Evolutionary conservation across 2,888 invertebrate species (phyloP), one percentile per base, ranked within the genome.

Genomic region (Thelaira solivaga): DNA sequence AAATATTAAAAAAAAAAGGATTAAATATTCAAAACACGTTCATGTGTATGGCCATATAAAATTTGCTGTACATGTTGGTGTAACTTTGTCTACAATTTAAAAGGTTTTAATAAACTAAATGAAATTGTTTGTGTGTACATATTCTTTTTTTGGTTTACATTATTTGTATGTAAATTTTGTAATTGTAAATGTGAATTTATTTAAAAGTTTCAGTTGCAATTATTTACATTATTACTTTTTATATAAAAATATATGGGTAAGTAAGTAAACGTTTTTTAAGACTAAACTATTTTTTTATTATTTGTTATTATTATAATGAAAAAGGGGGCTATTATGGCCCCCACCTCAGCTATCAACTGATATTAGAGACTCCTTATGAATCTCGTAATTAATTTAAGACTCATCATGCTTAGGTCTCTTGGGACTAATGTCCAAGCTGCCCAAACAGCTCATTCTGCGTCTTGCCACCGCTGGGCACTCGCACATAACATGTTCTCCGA

Each of bases 41-140:
- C 59, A 20, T 47, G 59, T 78, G 59, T 74, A 78, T 64, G 74
- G 69, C 69, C 59, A 78, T 74, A 74, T 78, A 71, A 74, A 73
- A 65, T 41, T 74, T 78, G 65, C 59, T 59, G 69, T 65, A 55
- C 69, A 74, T 74, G 57, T 65, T 64, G 24, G 68, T 29, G 69
- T 73, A 69, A 68, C 64, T 65, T 78, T 64, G 68, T 61, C 59
- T 73, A 51, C 24, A 59, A 64, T 65, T 73, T 74, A 73, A 69
- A 57, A 51, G 16, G 41, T 16, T 65, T 73, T 20, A 47, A 10
- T 4, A 49, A 16, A 49, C 18, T 43, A 47, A 29, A 22, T 69
- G 11, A 13, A 2, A 43, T 13, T 26, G 22, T 22, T 16, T 45
- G 18, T 20, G 13, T 59, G 20, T 64, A 13, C 36, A 16, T 24